Evolutionary conservation across 1,140 invertebrate species (phyloP), one percentile per base, ranked within the genome.

Genomic region (Drosophila gunungcola): DNA sequence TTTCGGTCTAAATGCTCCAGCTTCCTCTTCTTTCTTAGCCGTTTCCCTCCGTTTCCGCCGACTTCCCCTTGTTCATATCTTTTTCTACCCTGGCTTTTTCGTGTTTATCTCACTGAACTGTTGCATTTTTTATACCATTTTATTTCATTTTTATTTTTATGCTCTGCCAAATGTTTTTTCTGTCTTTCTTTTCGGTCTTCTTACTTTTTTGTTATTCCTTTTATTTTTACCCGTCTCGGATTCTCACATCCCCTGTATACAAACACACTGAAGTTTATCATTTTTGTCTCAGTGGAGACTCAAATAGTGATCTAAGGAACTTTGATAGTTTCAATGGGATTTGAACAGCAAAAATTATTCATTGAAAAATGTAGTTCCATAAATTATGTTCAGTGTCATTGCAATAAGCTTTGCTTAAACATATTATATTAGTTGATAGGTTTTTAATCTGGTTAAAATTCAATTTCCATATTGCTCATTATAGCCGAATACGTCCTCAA

Each of bases 41-140:
- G 2, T 9, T 41, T 51, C 39, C 21, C 12, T 13, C n/a, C n/a
- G 27, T 6, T 58, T 6, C 27, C 42, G 11, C n/a, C n/a, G 13
- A 4, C 34, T 25, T 41, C 39, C 12, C 42, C 12, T 11, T n/a
- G 27, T 38, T 41, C 25, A 7, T 36, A 39, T 48, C 46, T n/a
- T 39, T 48, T 16, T 68, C 68, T 65, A 65, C 45, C 61, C 53
- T 68, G 46, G 64, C 64, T 65, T 65, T 68, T 72, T 84, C 53
- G 61, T 84, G 81, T 67, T 83, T 79, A 83, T 84, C 72, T 49
- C 56, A 68, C 62, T 51, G 46, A 54, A 82, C 79, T 86, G 84
- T 88, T 88, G 83, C 83, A 88, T 88, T 88, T 88, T 88, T 88
- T 73, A 88, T 88, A 76, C 72, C 52, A 83, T 80, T 78, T 80